Conservation (phyloP, 2,797 vertebrate genomes). For the Onychomys leucogaster region DNA sequence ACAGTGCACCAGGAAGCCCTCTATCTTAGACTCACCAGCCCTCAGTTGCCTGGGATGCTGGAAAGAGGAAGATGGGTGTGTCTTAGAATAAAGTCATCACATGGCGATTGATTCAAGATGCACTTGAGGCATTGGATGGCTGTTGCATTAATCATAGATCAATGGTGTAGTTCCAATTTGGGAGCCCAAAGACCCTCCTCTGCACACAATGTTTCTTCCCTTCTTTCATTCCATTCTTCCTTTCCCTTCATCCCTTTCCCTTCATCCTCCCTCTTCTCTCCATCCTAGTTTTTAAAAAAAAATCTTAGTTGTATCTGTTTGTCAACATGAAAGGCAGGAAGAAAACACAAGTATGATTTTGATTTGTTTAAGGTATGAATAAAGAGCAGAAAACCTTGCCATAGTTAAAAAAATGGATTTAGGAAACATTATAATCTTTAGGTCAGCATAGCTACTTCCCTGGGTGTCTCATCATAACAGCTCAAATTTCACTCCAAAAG, state of each 20-base stretch:
- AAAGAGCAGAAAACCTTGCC: conserved; percentile 66
- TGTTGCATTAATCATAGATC: background rate
- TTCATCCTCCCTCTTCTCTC: background rate
- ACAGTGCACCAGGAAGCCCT: background rate
- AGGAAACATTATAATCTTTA: conserved; percentile 66
- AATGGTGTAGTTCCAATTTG: background rate
- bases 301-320: background rate
- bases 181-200: background rate
- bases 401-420: conserved; percentile 63
- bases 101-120: background rate
- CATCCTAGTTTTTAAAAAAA: background rate
- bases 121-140: background rate
- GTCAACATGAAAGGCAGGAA: conserved; percentile 21
- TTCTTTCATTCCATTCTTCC: background rate
- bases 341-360: conserved; percentile 47
- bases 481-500: conserved; percentile 66
- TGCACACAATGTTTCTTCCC: too few species aligned
- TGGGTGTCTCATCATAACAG: conserved; percentile 62
- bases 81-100: background rate
- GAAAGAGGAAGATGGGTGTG: background rate
- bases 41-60: background rate
- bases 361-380: conserved; percentile 64
- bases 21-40: background rate
- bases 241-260: background rate
- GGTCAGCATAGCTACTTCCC: conserved; percentile 41